Percentiles rank a stretch among this genome's conserved stretches.
Evolutionary conservation across 2,888 invertebrate species (phyloP).

Genomic region (Spodoptera littoralis): DNA sequence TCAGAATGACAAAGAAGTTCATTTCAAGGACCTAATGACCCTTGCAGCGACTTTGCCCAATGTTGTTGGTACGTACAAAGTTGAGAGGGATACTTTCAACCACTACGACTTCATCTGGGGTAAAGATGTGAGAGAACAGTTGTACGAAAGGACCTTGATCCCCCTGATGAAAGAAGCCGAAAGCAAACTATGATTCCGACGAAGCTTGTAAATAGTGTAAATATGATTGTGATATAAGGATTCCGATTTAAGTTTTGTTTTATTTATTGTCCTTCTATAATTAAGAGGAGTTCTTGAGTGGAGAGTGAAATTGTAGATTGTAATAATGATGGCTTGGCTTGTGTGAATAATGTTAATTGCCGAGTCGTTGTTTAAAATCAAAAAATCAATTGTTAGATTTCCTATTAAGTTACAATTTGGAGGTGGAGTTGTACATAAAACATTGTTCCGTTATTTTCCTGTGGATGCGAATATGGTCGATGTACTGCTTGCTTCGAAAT

Average conservation of each 20-base stretch:
- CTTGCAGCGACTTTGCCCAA: conserved; percentile 61
- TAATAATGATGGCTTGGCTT: too few relatives aligned
- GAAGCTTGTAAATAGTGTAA: conserved; percentile 29
- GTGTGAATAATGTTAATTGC: too few relatives aligned
- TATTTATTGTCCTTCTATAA: conserved; percentile 11
- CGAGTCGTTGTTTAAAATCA: too few relatives aligned
- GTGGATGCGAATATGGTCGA: too few relatives aligned
- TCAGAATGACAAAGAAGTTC: conserved; percentile 22
- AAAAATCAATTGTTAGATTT: too few relatives aligned
- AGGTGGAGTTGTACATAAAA: too few relatives aligned
- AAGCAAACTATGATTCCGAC: conserved; percentile 18
- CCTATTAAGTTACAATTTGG: too few relatives aligned
- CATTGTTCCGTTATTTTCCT: too few relatives aligned
- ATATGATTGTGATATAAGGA: conserved; percentile 29
- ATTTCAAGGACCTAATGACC: conserved; percentile 60
- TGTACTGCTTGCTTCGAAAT: too few relatives aligned
- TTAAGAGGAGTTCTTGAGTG: too few relatives aligned
- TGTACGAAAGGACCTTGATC: conserved; percentile 61
- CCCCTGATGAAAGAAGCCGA: conserved; percentile 62
- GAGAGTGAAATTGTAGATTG: too few relatives aligned
- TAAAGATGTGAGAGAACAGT: conserved; percentile 50
- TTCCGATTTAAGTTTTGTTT: conserved; percentile 19
- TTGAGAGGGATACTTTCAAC: conserved; percentile 59
- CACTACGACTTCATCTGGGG: conserved; percentile 60
- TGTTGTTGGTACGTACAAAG: conserved; percentile 44